A percentile compares a stretch with the other conserved stretches of the same genome.
Evolutionary conservation across 1,140 invertebrate species (phyloP).

Genomic region (Kradibia gibbosae): DNA sequence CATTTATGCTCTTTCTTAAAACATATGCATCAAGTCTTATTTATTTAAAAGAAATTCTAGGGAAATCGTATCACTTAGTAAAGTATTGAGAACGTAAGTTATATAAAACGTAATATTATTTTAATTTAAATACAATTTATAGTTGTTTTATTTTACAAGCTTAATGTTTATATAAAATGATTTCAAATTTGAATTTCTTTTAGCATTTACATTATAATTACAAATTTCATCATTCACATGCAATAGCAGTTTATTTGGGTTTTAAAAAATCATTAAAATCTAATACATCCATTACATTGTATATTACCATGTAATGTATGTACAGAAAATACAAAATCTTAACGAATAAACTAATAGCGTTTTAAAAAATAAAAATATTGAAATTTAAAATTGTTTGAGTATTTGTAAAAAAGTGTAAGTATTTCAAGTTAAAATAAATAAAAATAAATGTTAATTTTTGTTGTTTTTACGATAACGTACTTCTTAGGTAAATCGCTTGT

Average conservation of each 20-base stretch:
- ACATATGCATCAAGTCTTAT: not conserved
- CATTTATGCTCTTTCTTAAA: not conserved
- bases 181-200: not conserved
- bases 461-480: not conserved
- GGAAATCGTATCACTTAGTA: not conserved
- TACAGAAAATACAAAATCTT: not conserved
- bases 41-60: not conserved
- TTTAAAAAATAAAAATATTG: not conserved
- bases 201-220: not conserved
- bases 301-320: too few species aligned
- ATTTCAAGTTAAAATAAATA: not conserved
- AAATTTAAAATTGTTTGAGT: not conserved
- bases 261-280: not conserved
- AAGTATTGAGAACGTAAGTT: not conserved
- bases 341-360: not conserved
- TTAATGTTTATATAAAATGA: slow-evolving; percentile 1
- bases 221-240: not conserved
- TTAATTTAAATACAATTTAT: slow-evolving; percentile 10
- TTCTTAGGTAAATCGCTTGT: not conserved
- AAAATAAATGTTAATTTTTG: not conserved
- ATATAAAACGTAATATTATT: not conserved
- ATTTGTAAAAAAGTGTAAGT: slow-evolving; percentile 1
- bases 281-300: too few species aligned
- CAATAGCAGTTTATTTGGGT: not conserved
- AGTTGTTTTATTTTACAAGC: not conserved